These are phyloP conservation scores for Montipora foliosa DNA, from an alignment of 64 coral and sea anemone species.

Conservation along the genomic window DNA sequence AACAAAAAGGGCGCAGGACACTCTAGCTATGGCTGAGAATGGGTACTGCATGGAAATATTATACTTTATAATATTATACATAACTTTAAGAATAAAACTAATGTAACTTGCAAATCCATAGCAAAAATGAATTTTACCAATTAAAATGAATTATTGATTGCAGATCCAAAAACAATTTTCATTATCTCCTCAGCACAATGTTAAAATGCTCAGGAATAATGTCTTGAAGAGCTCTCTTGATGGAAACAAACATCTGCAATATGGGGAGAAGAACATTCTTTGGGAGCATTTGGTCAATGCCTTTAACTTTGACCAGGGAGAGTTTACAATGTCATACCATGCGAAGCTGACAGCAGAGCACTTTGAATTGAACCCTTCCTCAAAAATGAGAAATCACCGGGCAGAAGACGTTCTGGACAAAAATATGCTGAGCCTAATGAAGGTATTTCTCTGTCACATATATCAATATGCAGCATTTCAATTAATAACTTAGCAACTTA, in stretches of 20 bases:
- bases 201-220: slow-evolving; percentile 22
- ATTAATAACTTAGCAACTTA: too few relatives aligned
- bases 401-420: slow-evolving; percentile 5
- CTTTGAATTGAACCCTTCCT: background rate
- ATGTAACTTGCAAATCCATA: too few relatives aligned
- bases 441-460: background rate
- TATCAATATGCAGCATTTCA: too few relatives aligned
- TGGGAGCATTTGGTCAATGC: slow-evolving; percentile 17
- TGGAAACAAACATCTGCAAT: background rate
- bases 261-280: background rate
- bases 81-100: too few relatives aligned
- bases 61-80: too few relatives aligned
- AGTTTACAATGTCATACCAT: background rate
- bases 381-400: slow-evolving; percentile 24
- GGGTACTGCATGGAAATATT: too few relatives aligned
- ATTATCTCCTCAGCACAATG: background rate
- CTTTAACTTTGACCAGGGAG: slow-evolving; percentile 8
- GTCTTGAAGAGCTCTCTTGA: background rate
- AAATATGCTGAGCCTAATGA: slow-evolving; percentile 10
- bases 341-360: slow-evolving; percentile 20
- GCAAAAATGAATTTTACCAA: too few relatives aligned
- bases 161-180: background rate
- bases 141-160: too few relatives aligned
- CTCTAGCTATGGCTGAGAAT: too few relatives aligned
- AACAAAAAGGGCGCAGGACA: too few relatives aligned